Evolutionary conservation across 2,113 vertebrate species (phyloP).

Genomic region (Hystrix cristata): DNA sequence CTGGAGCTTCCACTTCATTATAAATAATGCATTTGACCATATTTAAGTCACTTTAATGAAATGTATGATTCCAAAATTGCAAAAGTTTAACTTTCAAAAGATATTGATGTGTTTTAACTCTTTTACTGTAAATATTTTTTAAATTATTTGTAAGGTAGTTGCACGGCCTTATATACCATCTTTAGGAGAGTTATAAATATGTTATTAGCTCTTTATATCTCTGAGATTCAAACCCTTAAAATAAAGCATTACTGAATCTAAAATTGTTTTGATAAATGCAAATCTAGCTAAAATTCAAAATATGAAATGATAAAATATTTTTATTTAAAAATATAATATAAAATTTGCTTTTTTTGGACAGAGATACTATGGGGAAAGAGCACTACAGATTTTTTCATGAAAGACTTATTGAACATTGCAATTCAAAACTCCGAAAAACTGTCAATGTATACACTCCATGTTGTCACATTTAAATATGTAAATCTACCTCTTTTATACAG

Average conservation of each 20-base stretch:
- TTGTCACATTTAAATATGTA: conserved; percentile 26
- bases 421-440: background rate
- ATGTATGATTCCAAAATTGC: conserved; percentile 64
- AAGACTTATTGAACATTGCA: background rate
- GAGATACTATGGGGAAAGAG: background rate
- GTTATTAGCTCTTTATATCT: conserved; percentile 75
- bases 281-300: background rate
- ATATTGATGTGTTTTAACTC: conserved; percentile 75
- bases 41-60: conserved; percentile 84
- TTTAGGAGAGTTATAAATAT: conserved; percentile 83
- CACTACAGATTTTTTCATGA: background rate
- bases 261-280: conserved; percentile 19
- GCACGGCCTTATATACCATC: conserved; percentile 70
- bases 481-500: background rate
- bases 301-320: background rate
- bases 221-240: conserved; percentile 14
- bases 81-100: conserved; percentile 74
- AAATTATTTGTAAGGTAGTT: conserved; percentile 86
- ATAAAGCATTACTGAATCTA: background rate
- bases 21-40: conserved; percentile 75
- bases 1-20: conserved; percentile 74
- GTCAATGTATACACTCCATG: background rate
- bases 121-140: conserved; percentile 84
- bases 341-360: background rate
- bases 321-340: background rate